These are phyloP conservation scores for Aphrophora alni DNA, from an alignment of 2,888 invertebrate species.

Conservation along the genomic window DNA sequence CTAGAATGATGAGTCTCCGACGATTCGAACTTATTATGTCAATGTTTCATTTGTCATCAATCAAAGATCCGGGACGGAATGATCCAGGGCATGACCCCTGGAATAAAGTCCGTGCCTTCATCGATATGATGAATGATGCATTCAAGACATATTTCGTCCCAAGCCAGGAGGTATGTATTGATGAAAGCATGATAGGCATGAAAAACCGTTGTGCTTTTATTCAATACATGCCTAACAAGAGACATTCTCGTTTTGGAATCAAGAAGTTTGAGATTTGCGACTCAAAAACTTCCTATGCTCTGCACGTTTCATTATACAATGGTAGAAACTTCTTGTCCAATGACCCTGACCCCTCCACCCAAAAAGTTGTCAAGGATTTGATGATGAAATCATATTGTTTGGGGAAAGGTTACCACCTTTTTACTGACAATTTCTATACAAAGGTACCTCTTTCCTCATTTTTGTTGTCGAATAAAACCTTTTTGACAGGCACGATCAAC, in stretches of 20 bases:
- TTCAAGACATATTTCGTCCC: not conserved
- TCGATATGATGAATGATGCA: not conserved
- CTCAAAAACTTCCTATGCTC: conserved; percentile 9
- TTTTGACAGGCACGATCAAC: not conserved
- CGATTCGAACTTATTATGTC: not conserved
- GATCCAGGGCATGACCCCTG: not conserved
- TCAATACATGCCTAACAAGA: conserved; percentile 18
- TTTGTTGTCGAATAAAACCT: not conserved
- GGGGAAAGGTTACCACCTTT: conserved; percentile 26
- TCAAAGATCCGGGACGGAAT: not conserved
- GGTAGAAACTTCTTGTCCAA: conserved; percentile 12
- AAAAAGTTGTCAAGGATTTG: conserved; percentile 22
- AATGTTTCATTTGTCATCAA: not conserved
- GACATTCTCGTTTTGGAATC: conserved; percentile 20
- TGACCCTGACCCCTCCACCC: not conserved
- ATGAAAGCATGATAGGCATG: conserved; percentile 32
- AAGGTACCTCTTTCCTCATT: no score
- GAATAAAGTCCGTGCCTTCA: not conserved
- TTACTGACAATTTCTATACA: conserved; percentile 33
- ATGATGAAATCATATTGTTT: conserved; percentile 16
- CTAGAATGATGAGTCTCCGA: not conserved
- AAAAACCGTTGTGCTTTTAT: conserved; percentile 21
- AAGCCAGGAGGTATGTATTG: not conserved
- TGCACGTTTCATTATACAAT: conserved; percentile 27
- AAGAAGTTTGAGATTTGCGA: conserved; percentile 34